These are phyloP conservation scores for Agrochola lota DNA, from an alignment of 2,888 invertebrate species.

Conservation along the genomic window DNA sequence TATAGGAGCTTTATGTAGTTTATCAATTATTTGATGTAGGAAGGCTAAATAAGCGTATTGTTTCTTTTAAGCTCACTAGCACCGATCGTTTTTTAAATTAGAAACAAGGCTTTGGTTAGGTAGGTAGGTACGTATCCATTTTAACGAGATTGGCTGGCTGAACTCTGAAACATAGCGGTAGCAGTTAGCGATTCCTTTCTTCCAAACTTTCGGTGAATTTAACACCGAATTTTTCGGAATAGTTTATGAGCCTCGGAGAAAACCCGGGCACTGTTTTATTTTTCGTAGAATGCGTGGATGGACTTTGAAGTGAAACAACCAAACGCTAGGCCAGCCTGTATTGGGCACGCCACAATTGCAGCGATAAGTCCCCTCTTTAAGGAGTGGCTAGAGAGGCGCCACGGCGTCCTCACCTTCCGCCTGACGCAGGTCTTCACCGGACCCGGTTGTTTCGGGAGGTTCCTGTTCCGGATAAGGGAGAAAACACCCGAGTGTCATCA, in stretches of 20 bases:
- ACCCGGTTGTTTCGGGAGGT: no score
- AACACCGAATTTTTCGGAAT: neutral
- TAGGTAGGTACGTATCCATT: neutral
- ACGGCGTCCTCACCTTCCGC: no score
- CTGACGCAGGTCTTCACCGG: no score
- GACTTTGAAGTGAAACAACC: neutral
- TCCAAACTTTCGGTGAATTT: neutral
- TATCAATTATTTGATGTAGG: no score
- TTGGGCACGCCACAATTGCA: no score
- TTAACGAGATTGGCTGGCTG: neutral
- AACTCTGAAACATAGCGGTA: no score
- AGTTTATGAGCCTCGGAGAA: no score
- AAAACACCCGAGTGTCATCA: no score
- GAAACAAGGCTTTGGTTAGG: neutral
- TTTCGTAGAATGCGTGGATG: neutral
- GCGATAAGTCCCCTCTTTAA: no score
- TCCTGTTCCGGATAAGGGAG: no score
- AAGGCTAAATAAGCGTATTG: neutral
- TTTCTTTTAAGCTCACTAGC: neutral
- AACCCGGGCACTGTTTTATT: neutral
- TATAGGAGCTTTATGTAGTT: no score
- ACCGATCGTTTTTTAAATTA: neutral
- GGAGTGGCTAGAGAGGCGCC: no score
- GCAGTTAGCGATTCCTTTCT: neutral
- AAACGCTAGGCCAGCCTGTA: neutral